Base-by-base conservation (phyloP, 2,113 vertebrate genomes). In the Poeciliopsis retropinna region DNA sequence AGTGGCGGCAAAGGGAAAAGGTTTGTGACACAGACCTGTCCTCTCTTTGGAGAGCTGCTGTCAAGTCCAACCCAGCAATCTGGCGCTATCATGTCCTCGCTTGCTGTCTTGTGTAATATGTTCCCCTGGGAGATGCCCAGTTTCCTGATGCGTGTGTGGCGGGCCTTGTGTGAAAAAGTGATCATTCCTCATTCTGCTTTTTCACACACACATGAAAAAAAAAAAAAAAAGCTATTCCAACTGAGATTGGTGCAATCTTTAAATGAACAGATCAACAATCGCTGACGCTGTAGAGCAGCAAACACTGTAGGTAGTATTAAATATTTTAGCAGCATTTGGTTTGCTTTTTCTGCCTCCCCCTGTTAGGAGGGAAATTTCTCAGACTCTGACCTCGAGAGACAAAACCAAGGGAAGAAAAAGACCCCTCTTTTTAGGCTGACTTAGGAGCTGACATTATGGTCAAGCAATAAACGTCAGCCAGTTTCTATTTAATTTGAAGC, bases 91-190 rank as follows among this genome's bases (percentile, higher is more conserved):
- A 78, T 70, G 81, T 82, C 78, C 67, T 79, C 72, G 12, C 79
- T 68, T 82, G 81, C 67, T 74, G 31, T 83, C 85, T 84, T 83
- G 68, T 83, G 67, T 79, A 83, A 85, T 71, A 57, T 64, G 75
- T 37, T 85, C 82, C 83, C 30, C 78, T 69, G 80, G 79, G 88
- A 88, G 68, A 84, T 76, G 78, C 31, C 54, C 69, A 47, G 74
- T 76, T 73, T 72, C 72, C 67, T 76, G 39, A 64, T 67, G 71
- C 31, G 41, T 76, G 80, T 57, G 27, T 41, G 34, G 10, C 2
- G 63, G 47, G 65, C 41, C 30, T 68, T 75, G 78, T 54, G 64
- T 73, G 72, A 73, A 84, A 78, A 81, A 79, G 12, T 5, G 22
- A 77, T 62, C 54, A 74, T 65, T 61, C 37, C 68, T 68, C 31